phyloP scores from a whole-genome alignment of 2,797 vertebrate species.

The Hydrophis major region DNA sequence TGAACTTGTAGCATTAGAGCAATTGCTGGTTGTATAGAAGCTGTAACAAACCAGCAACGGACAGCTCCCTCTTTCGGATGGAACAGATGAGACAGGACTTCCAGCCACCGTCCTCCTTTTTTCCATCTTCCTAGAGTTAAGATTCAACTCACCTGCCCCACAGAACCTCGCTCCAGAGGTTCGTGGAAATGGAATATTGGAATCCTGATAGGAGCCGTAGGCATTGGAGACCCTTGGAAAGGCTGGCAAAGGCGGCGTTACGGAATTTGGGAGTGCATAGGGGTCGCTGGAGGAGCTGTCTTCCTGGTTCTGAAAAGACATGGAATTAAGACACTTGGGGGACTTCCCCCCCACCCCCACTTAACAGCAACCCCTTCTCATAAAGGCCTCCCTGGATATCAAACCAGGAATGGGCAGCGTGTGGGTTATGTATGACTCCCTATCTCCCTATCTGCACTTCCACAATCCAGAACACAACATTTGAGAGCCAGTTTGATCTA shows the following conservation, averaged over 20 bases:
- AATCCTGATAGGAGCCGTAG: conserved; percentile 94
- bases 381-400: background rate
- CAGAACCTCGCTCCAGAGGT: conserved; percentile 97
- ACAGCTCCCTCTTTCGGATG: fast-evolving
- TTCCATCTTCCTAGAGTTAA: background rate
- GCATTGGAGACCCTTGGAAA: conserved; percentile 92
- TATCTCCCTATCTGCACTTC: background rate
- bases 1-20: background rate
- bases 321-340: fast-evolving
- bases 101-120: background rate
- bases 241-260: conserved; percentile 84
- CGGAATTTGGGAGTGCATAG: conserved; percentile 85
- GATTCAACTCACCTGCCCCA: conserved; percentile 78
- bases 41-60: background rate
- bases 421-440: background rate
- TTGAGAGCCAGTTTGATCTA: background rate
- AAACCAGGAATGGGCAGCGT: background rate
- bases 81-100: background rate
- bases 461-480: background rate
- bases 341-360: fast-evolving
- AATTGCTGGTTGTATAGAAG: background rate
- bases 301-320: conserved; percentile 85
- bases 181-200: conserved; percentile 95
- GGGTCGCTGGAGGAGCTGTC: conserved; percentile 82
- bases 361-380: background rate